These are phyloP conservation scores for Neosilurus mollespiculum DNA, from an alignment of 2,797 vertebrate genomes.

Conservation along the genomic window DNA sequence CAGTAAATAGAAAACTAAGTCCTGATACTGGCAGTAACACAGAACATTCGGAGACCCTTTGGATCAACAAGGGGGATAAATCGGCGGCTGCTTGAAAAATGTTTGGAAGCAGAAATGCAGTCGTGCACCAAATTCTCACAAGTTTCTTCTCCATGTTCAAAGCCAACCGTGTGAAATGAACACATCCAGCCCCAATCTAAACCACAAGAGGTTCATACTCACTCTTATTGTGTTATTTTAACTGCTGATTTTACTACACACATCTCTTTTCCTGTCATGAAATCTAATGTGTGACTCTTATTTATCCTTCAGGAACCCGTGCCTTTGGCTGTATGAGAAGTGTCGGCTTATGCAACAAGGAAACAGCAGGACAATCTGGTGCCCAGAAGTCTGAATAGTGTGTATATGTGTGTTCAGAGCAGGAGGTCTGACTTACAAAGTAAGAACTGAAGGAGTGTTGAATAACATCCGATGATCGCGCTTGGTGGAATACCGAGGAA, in stretches of 20 bases:
- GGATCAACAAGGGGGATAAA: conserved; percentile 6
- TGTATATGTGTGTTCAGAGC: conserved; percentile 37
- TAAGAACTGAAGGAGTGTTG: conserved; percentile 25
- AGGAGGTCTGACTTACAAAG: conserved; percentile 50
- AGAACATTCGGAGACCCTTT: neutral
- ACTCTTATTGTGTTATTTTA: conserved; percentile 3
- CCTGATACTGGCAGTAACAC: neutral
- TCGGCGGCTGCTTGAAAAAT: neutral
- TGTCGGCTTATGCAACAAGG: conserved; percentile 48
- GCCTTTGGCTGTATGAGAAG: conserved; percentile 54
- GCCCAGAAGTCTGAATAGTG: conserved; percentile 44
- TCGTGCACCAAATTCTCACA: conserved; percentile 7
- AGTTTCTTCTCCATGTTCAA: conserved; percentile 6
- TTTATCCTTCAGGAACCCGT: conserved; percentile 62
- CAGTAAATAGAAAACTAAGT: conserved; percentile 11
- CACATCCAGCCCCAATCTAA: neutral
- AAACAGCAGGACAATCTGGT: conserved; percentile 32
- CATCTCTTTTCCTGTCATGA: conserved; percentile 44
- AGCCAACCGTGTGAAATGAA: neutral
- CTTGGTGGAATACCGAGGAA: conserved; percentile 8
- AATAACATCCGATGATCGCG: conserved; percentile 42
- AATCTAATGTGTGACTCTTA: conserved; percentile 51
- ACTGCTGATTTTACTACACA: conserved; percentile 4
- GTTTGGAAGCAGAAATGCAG: neutral
- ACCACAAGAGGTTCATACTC: neutral